phyloP scores from a whole-genome alignment of 2,113 vertebrate species.

The Triplophysa tibetana region DNA sequence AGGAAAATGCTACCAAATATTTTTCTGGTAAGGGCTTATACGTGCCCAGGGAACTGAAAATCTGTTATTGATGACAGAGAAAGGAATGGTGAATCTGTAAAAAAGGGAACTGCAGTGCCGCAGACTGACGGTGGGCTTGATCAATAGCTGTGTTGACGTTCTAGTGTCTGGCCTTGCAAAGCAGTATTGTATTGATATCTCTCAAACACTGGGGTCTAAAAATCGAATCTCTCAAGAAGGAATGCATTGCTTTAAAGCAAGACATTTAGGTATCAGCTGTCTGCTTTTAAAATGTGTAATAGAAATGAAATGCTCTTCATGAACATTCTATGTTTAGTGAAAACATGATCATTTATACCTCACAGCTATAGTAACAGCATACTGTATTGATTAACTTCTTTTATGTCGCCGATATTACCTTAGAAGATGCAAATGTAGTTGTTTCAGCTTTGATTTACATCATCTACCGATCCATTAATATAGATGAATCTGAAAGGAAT shows the following conservation, averaged over 20 bases:
- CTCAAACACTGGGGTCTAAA: too few relatives aligned
- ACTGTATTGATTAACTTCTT: too few relatives aligned
- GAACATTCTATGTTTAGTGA: too few relatives aligned
- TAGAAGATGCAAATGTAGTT: not conserved
- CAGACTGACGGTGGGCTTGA: not conserved
- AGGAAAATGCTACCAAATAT: too few relatives aligned
- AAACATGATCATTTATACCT: too few relatives aligned
- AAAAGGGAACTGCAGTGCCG: not conserved
- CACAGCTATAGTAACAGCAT: not conserved
- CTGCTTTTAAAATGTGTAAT: too few relatives aligned
- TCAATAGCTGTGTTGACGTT: conserved; percentile 14
- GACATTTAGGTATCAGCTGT: too few relatives aligned
- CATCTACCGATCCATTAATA: not conserved
- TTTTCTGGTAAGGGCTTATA: not conserved
- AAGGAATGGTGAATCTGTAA: conserved; percentile 1
- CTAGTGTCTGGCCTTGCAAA: conserved; percentile 5
- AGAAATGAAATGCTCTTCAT: too few relatives aligned
- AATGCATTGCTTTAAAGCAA: too few relatives aligned
- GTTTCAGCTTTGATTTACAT: not conserved
- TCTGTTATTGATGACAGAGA: not conserved
- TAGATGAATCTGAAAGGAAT: not conserved
- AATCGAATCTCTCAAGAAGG: too few relatives aligned
- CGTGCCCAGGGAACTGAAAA: not conserved
- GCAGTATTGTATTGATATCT: too few relatives aligned
- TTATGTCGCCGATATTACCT: not conserved